Percentiles rank a stretch among this genome's conserved stretches.
Evolutionary conservation across 1,140 invertebrate species (phyloP).

Genomic region (Hylaeus volcanicus): DNA sequence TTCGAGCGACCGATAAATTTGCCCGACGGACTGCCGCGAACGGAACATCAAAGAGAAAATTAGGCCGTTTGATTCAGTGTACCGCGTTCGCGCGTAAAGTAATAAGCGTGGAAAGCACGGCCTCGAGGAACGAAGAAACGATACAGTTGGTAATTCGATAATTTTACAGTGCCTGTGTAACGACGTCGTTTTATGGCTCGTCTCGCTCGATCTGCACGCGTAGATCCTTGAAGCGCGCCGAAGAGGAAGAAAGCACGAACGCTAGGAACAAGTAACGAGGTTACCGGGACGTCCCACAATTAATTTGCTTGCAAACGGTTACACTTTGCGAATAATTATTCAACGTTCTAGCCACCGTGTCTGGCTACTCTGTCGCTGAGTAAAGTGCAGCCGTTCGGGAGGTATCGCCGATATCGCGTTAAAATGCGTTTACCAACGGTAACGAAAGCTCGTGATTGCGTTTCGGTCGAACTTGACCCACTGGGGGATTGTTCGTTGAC

Average conservation of each 20-base stretch:
- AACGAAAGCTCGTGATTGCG: neutral
- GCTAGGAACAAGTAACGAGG: constrained; percentile 63
- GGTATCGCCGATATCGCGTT: neutral
- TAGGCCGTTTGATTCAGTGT: constrained; percentile 6
- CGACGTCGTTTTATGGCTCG: constrained; percentile 22
- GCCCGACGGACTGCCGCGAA: neutral
- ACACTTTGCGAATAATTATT: constrained; percentile 63
- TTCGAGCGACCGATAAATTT: neutral
- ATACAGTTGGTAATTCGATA: constrained; percentile 39
- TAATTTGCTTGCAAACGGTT: constrained; percentile 67
- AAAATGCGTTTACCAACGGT: neutral
- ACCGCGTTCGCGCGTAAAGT: constrained; percentile 2
- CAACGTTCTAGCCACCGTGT: constrained; percentile 19
- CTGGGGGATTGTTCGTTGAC: neutral
- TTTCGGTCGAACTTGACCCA: neutral
- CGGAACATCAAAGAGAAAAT: neutral
- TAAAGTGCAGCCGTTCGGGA: constrained; percentile 15
- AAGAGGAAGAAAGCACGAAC: constrained; percentile 25
- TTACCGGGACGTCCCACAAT: constrained; percentile 68
- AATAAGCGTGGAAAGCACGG: constrained; percentile 15
- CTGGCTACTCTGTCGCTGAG: neutral
- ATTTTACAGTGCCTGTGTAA: constrained; percentile 24
- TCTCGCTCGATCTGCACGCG: constrained; percentile 6
- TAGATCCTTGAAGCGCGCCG: constrained; percentile 26
- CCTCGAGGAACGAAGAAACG: constrained; percentile 22